Conservation (phyloP, 2,888 invertebrate species). For the Drosophila neonasuta region DNA sequence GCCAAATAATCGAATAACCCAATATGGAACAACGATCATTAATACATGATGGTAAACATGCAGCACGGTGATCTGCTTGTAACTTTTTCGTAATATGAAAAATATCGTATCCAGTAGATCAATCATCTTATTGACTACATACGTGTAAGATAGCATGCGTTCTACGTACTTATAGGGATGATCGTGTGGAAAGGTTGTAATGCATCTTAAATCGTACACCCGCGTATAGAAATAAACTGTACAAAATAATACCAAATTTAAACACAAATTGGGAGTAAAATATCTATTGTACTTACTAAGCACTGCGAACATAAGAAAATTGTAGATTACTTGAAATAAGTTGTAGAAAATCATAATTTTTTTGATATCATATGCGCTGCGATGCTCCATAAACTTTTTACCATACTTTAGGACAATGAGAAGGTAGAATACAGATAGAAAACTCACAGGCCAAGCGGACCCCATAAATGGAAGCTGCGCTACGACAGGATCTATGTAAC, state of each 20-base stretch:
- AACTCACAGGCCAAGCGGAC: conserved; percentile 4
- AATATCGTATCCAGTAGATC: conserved; percentile 32
- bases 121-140: conserved; percentile 21
- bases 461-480: not conserved
- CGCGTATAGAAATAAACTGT: conserved; percentile 3
- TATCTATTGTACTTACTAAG: conserved; percentile 3
- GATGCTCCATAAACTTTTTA: conserved; percentile 9
- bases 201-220: conserved; percentile 1
- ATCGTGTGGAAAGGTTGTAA: conserved; percentile 6
- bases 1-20: conserved; percentile 13
- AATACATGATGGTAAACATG: conserved; percentile 23
- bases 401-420: conserved; percentile 17
- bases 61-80: conserved; percentile 25
- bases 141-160: not conserved
- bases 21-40: conserved; percentile 8
- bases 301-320: not conserved
- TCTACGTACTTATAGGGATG: conserved; percentile 7
- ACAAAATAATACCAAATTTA: not conserved
- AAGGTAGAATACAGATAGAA: not conserved
- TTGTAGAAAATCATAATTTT: conserved; percentile 14
- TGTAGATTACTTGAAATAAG: conserved; percentile 15
- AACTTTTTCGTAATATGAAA: conserved; percentile 30
- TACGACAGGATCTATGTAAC: conserved; percentile 13
- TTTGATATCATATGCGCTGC: conserved; percentile 9
- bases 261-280: accelerated